Base-by-base conservation (phyloP, 2,113 vertebrate species). In the Zosterops hypoxanthus region DNA sequence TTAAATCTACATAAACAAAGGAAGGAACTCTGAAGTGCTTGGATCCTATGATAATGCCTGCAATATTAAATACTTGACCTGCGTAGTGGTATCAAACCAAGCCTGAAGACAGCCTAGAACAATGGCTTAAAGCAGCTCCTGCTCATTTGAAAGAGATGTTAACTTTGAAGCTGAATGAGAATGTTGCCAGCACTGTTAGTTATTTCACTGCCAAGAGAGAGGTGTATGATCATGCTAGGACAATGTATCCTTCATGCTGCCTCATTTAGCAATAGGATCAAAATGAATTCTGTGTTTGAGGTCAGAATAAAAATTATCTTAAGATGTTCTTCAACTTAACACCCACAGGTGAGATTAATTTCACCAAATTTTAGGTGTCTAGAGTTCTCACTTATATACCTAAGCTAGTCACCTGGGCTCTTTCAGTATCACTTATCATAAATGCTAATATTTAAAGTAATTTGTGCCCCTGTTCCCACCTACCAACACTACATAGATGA, bases 51-150 rank as follows among this genome's bases (percentile, higher is more conserved):
- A 78, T 89, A 94, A 71, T 52, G 26, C 52, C 42, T 49, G 41
- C 49, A 71, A 21, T 70, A 71, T 64, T 44, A 86, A 92, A 64
- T 75, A 81, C 31, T 90, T 92, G 68, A 90, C 83, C 72, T 90
- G 60, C 2, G 1, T 36, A 77, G 47, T 11, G 29, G 33, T 94
- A 88, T 86, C 52, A 77, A 95, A 96, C 64, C 79, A 86, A 90
- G 55, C 49, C 68, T 86, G 60, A 90, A 93, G 68, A 80, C 34
- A 83, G 47, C 24, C 78, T 93, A 18, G 95, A 93, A 86, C 34
- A 88, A 81, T 77, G 52, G 82, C 95, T 95, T 63, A 71, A 90
- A 92, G 86, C 79, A 75, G 79, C 93, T 95, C 84, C 85, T 95
- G 80, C 68, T 92, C 36, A 53, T 96, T 81, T 94, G 92, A 96